Percentiles rank a stretch among this genome's conserved stretches.
Conservation (phyloP, 2,797 vertebrate genomes). For the Sus cebifrons region DNA sequence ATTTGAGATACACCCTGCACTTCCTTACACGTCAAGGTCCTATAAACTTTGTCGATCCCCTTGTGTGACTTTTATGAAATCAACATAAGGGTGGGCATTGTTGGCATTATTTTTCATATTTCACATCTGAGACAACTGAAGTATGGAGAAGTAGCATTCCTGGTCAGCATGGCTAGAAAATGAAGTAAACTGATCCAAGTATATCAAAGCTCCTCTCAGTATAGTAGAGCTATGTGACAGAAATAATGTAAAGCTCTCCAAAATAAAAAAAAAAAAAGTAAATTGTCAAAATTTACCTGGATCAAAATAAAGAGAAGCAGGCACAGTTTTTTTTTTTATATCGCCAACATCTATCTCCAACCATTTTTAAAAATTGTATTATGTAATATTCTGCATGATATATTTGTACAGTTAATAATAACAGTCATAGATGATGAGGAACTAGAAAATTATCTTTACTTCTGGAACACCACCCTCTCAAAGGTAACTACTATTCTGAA, state of each 20-base stretch:
- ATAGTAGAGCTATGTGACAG: neutral
- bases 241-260: neutral
- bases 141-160: neutral
- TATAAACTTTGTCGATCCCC: neutral
- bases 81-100: no score
- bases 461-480: neutral
- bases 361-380: no score
- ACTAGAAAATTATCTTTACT: no score
- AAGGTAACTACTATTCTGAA: neutral
- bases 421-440: no score
- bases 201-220: neutral
- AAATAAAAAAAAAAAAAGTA: neutral
- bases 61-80: neutral
- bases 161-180: neutral
- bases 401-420: no score
- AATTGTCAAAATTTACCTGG: neutral
- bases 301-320: neutral
- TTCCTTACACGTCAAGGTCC: rapidly evolving
- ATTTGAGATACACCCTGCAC: neutral
- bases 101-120: neutral
- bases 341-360: no score
- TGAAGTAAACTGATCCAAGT: no score
- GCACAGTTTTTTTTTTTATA: no score
- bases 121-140: neutral
- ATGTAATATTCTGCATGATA: no score